phyloP scores from a whole-genome alignment of 2,797 vertebrate genomes.

The Tragelaphus oryx region DNA sequence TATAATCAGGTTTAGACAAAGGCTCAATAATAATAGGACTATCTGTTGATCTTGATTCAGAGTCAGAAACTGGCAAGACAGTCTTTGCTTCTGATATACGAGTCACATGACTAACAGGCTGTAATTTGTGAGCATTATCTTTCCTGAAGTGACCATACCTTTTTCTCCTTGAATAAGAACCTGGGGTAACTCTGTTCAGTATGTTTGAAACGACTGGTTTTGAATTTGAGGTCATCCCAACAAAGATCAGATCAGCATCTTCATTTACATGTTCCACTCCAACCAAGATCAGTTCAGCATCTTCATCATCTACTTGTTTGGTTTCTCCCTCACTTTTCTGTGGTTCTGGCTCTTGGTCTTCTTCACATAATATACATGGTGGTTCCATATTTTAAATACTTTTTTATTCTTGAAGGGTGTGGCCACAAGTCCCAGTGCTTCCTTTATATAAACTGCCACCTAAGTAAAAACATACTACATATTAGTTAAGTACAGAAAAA shows the following conservation, averaged over 20 bases:
- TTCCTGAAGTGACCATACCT: constrained; percentile 20
- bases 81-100: not conserved
- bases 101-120: not conserved
- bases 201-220: constrained; percentile 66
- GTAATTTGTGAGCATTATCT: not conserved
- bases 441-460: constrained; percentile 52
- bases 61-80: constrained; percentile 4
- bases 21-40: constrained; percentile 67
- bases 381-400: constrained; percentile 57
- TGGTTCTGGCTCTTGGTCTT: constrained; percentile 31
- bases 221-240: constrained; percentile 62
- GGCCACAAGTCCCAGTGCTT: constrained; percentile 18
- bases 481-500: constrained; percentile 47
- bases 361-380: not conserved
- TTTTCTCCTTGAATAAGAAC: constrained; percentile 63
- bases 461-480: constrained; percentile 52
- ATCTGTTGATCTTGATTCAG: constrained; percentile 56
- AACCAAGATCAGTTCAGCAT: constrained; percentile 65
- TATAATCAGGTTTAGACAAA: constrained; percentile 45
- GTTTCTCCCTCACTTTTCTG: not conserved
- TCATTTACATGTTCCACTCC: constrained; percentile 57
- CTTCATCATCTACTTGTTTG: constrained; percentile 26
- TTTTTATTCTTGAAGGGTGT: not conserved
- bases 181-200: constrained; percentile 69
- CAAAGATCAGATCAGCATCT: constrained; percentile 69